Conservation (phyloP, 2,888 invertebrate species). For the Pheosia tremula region DNA sequence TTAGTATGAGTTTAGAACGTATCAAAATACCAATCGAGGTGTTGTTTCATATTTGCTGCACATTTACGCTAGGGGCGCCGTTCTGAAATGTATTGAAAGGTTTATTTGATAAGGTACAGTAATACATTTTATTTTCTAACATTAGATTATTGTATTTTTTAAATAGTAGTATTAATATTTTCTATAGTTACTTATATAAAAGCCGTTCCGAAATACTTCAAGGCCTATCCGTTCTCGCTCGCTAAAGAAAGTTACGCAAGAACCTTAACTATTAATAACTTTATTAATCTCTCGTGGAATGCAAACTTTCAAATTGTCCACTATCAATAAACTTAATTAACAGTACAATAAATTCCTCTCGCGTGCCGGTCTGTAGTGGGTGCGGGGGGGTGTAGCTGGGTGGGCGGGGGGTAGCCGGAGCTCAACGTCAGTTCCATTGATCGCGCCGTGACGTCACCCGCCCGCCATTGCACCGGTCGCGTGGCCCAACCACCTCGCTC, state of each 20-base stretch:
- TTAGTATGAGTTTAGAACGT: no score
- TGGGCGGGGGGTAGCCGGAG: slow-evolving; percentile 22
- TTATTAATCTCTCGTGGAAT: slow-evolving; percentile 6
- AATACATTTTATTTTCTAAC: no score
- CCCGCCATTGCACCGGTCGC: slow-evolving; percentile 55
- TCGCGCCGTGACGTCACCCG: slow-evolving; percentile 69
- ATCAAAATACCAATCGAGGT: no score
- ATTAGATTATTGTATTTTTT: no score
- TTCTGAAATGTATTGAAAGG: no score
- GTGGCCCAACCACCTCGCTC: slow-evolving; percentile 31
- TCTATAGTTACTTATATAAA: no score
- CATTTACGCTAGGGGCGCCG: no score
- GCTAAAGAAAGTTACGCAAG: neutral
- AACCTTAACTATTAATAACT: neutral
- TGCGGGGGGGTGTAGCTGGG: slow-evolving; percentile 34
- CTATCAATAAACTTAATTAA: slow-evolving; percentile 46
- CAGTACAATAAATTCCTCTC: slow-evolving; percentile 40
- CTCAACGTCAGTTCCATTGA: slow-evolving; percentile 73
- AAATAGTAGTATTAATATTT: no score
- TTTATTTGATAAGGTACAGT: no score
- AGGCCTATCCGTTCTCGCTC: neutral
- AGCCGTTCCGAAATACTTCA: no score
- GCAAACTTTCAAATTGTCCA: slow-evolving; percentile 28
- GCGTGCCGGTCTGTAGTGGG: slow-evolving; percentile 33
- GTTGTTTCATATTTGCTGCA: no score